These are phyloP conservation scores for Actinia tenebrosa DNA, from an alignment of 64 coral and sea anemone genomes.

Conservation along the genomic window DNA sequence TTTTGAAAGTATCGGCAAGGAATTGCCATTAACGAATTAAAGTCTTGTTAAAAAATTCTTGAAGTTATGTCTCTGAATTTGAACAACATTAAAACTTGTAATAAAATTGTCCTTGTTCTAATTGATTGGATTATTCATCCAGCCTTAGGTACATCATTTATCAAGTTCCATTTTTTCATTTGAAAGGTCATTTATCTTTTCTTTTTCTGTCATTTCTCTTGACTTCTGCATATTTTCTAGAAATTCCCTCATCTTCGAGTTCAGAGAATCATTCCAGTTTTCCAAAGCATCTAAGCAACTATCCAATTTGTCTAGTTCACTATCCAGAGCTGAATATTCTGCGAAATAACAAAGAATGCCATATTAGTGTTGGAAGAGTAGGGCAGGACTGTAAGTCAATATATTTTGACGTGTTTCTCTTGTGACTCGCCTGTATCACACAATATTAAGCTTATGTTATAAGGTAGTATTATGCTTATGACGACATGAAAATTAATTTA, in stretches of 20 bases:
- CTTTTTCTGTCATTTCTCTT: slow-evolving; percentile 3
- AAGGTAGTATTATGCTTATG: no score
- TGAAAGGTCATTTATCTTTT: background rate
- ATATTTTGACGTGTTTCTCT: no score
- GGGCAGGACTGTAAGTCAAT: no score
- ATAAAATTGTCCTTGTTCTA: no score
- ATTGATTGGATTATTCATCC: no score
- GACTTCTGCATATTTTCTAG: slow-evolving; percentile 71
- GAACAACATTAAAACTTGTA: no score
- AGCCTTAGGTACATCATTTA: background rate
- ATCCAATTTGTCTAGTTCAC: slow-evolving; percentile 74
- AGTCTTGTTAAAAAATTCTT: no score
- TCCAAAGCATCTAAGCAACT: slow-evolving; percentile 82
- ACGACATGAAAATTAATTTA: background rate
- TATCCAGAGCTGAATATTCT: slow-evolving; percentile 78
- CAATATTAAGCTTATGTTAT: no score
- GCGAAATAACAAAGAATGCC: background rate
- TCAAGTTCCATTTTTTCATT: slow-evolving; percentile 19
- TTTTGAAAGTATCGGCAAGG: no score
- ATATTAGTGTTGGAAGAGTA: background rate
- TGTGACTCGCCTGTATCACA: no score
- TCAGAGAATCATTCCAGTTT: slow-evolving; percentile 88
- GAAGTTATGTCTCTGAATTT: no score
- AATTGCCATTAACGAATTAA: no score
- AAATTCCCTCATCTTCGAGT: slow-evolving; percentile 76